phyloP scores from a whole-genome alignment of 1,140 invertebrate species.

The Reticulitermes speratus region DNA sequence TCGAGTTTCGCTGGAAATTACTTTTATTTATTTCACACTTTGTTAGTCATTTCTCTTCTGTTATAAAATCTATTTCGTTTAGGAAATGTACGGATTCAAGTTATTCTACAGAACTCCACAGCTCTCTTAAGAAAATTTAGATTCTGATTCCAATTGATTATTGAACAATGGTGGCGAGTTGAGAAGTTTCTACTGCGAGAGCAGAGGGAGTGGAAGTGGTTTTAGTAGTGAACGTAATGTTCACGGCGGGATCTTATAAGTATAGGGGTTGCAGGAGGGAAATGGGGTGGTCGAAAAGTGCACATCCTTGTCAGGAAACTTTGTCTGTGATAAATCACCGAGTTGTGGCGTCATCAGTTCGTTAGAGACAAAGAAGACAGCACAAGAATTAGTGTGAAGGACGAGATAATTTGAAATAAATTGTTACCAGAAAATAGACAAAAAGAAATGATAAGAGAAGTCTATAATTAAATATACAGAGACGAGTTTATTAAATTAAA shows the following conservation, averaged over 20 bases:
- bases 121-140: background rate
- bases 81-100: no score
- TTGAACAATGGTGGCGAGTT: background rate
- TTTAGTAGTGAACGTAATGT: background rate
- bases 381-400: background rate
- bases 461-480: background rate
- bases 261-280: background rate
- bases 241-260: background rate
- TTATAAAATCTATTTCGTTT: no score
- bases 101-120: no score
- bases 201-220: background rate
- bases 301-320: constrained; percentile 8
- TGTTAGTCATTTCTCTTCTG: no score
- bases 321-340: constrained; percentile 11
- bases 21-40: no score
- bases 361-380: background rate
- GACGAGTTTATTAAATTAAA: background rate
- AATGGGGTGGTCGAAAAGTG: background rate
- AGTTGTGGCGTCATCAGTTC: background rate
- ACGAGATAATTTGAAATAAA: constrained; percentile 6
- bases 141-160: constrained; percentile 13
- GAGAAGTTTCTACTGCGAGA: background rate
- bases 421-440: background rate
- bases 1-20: no score
- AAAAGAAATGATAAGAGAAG: background rate